These are phyloP conservation scores for Trinorchestia longiramus DNA, from an alignment of 1,140 invertebrate genomes.

Conservation along the genomic window DNA sequence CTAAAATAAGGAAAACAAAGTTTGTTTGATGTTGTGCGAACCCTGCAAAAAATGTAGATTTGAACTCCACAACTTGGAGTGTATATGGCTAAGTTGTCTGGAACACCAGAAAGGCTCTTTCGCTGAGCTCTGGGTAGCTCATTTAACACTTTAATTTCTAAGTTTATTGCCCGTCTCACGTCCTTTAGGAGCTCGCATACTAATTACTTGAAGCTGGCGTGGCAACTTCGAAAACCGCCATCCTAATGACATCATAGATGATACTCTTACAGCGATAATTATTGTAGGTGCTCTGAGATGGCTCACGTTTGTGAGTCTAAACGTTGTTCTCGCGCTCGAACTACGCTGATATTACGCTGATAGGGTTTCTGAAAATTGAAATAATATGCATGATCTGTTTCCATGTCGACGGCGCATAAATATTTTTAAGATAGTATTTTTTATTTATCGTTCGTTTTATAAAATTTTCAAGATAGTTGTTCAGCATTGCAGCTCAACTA, in stretches of 20 bases:
- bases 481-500: neutral
- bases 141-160: neutral
- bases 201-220: constrained; percentile 32
- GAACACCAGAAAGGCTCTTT: neutral
- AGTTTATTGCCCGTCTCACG: constrained; percentile 21
- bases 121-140: neutral
- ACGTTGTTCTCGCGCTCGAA: too few species aligned
- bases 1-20: neutral
- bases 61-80: neutral
- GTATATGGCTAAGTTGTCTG: neutral
- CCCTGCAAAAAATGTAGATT: neutral
- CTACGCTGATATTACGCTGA: neutral
- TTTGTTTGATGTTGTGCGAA: neutral
- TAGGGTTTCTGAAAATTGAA: neutral
- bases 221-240: neutral
- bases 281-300: neutral
- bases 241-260: neutral
- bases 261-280: neutral
- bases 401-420: neutral
- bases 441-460: neutral
- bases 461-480: neutral
- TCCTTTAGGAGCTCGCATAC: constrained; percentile 35
- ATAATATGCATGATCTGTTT: neutral
- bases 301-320: neutral
- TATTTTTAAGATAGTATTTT: neutral